Evolutionary conservation across 2,113 vertebrate species (phyloP).

Genomic region (Lynx canadensis): DNA sequence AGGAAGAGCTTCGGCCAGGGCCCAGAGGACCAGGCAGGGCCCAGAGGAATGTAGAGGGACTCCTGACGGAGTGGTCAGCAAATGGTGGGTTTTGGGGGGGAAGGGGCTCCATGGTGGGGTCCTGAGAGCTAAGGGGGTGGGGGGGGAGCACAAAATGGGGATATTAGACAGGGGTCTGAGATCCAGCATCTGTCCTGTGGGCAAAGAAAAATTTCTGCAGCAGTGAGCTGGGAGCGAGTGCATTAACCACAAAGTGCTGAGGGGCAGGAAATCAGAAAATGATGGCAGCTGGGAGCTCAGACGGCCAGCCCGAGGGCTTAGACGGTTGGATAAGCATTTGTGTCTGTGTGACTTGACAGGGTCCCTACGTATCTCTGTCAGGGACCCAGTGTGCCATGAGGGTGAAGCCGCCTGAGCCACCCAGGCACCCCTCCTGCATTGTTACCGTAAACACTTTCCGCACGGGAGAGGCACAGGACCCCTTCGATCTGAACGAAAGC

Average conservation of each 20-base stretch:
- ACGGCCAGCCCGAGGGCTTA: neutral
- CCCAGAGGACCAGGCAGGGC: neutral
- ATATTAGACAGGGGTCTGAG: neutral
- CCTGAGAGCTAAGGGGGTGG: neutral
- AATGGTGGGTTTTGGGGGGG: neutral
- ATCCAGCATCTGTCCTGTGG: neutral
- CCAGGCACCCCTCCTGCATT: no score
- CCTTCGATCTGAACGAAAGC: accelerated
- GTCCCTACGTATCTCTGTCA: neutral
- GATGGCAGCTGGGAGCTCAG: accelerated
- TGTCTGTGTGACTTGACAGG: accelerated
- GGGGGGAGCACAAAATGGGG: neutral
- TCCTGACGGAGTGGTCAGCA: neutral
- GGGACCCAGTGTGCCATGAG: neutral
- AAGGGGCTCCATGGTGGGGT: neutral
- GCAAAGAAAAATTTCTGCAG: neutral
- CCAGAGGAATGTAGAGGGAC: accelerated
- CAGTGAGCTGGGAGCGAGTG: neutral
- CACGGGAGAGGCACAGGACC: accelerated
- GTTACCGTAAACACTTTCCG: neutral
- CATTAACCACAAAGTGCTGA: neutral
- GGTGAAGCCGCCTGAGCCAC: no score
- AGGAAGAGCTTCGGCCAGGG: neutral
- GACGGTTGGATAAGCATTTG: accelerated
- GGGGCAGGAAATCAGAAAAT: neutral